Evolutionary conservation across 1,140 invertebrate species (phyloP).

Genomic region (Tenebrio molitor): DNA sequence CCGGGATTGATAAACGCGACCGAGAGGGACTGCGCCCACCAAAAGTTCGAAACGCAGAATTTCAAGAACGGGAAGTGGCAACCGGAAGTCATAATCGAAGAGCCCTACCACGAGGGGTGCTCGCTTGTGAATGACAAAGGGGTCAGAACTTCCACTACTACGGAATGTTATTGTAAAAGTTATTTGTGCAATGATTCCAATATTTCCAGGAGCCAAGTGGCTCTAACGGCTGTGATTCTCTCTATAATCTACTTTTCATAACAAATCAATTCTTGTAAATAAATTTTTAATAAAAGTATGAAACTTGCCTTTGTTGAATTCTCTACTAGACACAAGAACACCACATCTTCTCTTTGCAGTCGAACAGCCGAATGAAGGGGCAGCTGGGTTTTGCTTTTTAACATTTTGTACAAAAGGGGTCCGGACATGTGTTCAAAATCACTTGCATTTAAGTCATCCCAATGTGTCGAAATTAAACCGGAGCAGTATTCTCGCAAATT

Average conservation of each 20-base stretch:
- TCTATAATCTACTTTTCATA: conserved; percentile 2
- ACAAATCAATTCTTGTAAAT: conserved; percentile 24
- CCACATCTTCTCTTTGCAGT: conserved; percentile 91
- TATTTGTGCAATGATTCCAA: conserved; percentile 66
- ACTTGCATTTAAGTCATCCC: conserved; percentile 92
- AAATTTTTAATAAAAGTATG: conserved; percentile 19
- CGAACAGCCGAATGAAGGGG: conserved; percentile 92
- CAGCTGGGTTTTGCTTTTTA: conserved; percentile 90
- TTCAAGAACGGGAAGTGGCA: conserved; percentile 74
- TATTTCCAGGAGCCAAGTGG: neutral
- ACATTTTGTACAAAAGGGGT: conserved; percentile 88
- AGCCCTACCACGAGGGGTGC: conserved; percentile 79
- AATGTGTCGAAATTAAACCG: conserved; percentile 91
- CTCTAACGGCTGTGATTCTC: conserved; percentile 39
- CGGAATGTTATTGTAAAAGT: conserved; percentile 70
- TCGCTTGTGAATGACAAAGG: conserved; percentile 73
- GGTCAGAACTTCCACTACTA: conserved; percentile 67
- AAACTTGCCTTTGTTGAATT: conserved; percentile 87
- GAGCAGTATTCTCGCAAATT: conserved; percentile 90
- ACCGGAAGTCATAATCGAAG: conserved; percentile 72
- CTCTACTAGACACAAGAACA: conserved; percentile 94
- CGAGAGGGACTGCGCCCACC: conserved; percentile 79
- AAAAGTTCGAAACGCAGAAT: conserved; percentile 75
- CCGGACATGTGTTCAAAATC: conserved; percentile 96
- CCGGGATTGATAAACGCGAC: conserved; percentile 74